Evolutionary conservation across 2,888 invertebrate genomes (phyloP).

Genomic region (Microctonus brassicae): DNA sequence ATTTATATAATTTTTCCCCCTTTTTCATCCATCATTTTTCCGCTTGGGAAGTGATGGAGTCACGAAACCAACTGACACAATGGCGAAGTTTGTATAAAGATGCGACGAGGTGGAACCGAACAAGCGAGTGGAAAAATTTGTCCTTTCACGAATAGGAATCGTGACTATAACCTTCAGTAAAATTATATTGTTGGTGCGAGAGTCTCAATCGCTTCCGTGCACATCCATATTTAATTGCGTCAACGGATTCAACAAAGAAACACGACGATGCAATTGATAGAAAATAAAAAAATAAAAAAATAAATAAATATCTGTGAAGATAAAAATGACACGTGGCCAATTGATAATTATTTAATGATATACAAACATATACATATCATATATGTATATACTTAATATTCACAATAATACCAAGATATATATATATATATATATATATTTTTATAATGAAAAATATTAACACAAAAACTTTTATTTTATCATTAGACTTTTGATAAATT

Average conservation of each 20-base stretch:
- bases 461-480: background rate
- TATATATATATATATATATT: background rate
- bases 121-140: slow-evolving; percentile 13
- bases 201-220: slow-evolving; percentile 19
- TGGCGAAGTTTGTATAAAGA: slow-evolving; percentile 11
- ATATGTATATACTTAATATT: too few relatives aligned
- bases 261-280: background rate
- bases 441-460: background rate
- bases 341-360: background rate
- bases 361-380: background rate
- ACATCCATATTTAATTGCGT: slow-evolving; percentile 2
- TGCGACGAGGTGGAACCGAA: slow-evolving; percentile 25
- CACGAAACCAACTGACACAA: slow-evolving; percentile 27
- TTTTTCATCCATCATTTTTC: background rate
- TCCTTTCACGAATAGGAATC: background rate
- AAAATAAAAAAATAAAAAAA: background rate
- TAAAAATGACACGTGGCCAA: background rate
- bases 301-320: background rate
- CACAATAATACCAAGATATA: too few relatives aligned
- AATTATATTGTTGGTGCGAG: slow-evolving; percentile 8
- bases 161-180: slow-evolving; percentile 12
- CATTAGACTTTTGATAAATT: background rate
- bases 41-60: background rate
- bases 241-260: background rate
- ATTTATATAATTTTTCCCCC: slow-evolving; percentile 9